Evolutionary conservation across 2,797 vertebrate species (phyloP), one percentile per base, ranked within the genome.

Genomic region (Halcyon leucocephala): DNA sequence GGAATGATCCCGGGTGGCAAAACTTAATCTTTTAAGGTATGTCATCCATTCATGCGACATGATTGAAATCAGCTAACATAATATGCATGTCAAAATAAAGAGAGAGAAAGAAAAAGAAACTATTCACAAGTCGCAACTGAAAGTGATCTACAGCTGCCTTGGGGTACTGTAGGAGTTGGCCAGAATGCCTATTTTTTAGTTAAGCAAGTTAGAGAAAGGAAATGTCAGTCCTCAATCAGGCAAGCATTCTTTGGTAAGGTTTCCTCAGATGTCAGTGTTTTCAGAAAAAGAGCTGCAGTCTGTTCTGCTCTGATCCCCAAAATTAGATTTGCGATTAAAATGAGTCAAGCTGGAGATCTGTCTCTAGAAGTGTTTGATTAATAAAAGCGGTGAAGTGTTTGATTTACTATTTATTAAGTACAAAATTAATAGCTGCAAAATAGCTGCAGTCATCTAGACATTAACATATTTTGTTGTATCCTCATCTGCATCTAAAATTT

Each of bases 11-110:
- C 97, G 97, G 96, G 96, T 97, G 97, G 97, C 96, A 95, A 97
- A 96, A 97, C 97, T 97, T 97, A 98, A 98, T 98, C 97, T 97
- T 94, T 96, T 94, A 97, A 98, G 97, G 98, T 98, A 98, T 97
- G 98, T 97, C 97, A 81, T 97, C 87, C 73, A 93, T 96, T 98
- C 95, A 93, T 96, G 72, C 93, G 91, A 97, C 95, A 84, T 97
- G 96, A 97, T 97, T 97, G 93, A 97, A 97, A 96, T 97, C 97
- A 96, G 95, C 97, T 97, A 96, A 97, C 96, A 97, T 97, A 97
- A 97, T 97, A 96, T 95, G 95, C 93, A 89, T 96, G 97, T 97
- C 97, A 97, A 94, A 97, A 97, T 96, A 93, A 96, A 97, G 92
- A 96, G 97, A 97, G 94, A 91, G 93, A 65, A 77, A 94, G 85